Conservation (phyloP, 1,140 invertebrate genomes). For the Hyles vespertilio region DNA sequence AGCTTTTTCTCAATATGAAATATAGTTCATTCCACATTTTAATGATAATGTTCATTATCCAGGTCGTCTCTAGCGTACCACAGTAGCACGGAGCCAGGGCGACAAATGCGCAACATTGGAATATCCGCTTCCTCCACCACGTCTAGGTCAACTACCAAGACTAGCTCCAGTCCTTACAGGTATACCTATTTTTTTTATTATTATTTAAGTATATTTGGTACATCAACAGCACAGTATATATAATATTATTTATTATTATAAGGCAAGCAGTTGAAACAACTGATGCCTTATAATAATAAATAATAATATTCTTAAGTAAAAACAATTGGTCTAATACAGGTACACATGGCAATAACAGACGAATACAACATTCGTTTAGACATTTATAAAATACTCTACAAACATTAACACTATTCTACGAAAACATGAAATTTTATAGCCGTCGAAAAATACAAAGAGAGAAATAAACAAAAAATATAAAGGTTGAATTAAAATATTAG, state of each 20-base stretch:
- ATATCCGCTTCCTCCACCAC: conserved; percentile 97
- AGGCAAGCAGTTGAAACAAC: too few species aligned
- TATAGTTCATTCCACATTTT: background rate
- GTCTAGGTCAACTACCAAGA: conserved; percentile 95
- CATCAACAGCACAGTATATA: conserved; percentile 1
- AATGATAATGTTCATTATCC: background rate
- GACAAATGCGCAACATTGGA: conserved; percentile 85
- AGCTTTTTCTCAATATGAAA: background rate
- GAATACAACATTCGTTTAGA: too few species aligned
- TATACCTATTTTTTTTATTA: conserved; percentile 21
- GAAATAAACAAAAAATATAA: too few species aligned
- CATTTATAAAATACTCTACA: too few species aligned
- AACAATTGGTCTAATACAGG: too few species aligned
- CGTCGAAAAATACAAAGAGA: too few species aligned
- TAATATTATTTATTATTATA: background rate
- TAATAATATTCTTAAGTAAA: too few species aligned
- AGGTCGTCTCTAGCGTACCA: conserved; percentile 91
- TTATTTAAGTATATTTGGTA: background rate
- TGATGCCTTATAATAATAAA: too few species aligned
- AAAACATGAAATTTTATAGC: too few species aligned
- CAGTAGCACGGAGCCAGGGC: conserved; percentile 75
- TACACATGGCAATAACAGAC: too few species aligned
- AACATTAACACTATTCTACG: too few species aligned
- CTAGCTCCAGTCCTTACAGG: conserved; percentile 92
- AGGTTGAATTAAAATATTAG: too few species aligned